Base-by-base conservation (phyloP, 2,113 vertebrate genomes). In the Rhineura floridana region DNA sequence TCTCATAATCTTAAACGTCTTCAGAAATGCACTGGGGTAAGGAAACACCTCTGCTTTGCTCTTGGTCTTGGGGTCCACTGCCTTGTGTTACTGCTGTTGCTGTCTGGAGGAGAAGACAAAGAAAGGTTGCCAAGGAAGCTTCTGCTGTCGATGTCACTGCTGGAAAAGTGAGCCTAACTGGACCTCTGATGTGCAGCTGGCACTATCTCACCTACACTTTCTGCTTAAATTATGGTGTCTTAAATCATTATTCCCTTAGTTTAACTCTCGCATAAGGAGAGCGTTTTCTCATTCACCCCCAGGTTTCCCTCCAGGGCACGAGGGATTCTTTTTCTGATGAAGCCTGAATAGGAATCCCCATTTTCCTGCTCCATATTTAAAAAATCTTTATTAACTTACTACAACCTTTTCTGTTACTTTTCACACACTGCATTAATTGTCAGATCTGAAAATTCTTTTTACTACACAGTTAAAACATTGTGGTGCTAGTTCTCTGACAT, bases 401-500 rank as follows among this genome's bases (percentile, higher is more conserved):
- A 36, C 81, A 28, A 46, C 33, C 84, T 33, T 81, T 91, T 86
- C 0, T 0, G 33, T 39, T 90, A 77, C 15, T 91, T 89, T 79
- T 39, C 80, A 83, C 76, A 79, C 83, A 84, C 94, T 96, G 92
- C 86, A 28, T 78, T 93, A 87, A 88, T 90, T 93, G 89, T 90
- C 85, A 84, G 4, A 93, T 90, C 19, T 50, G 87, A 85, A 10
- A 6, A 28, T 83, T 93, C 92, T 86, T 87, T 92, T 91, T 89
- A 0, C 88, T 94, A 86, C 79, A 75, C 94, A 91, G 91, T 95
- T 94, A 92, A 94, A 94, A 93, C 84, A 78, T 69, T 25, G 72
- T 75, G 81, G 76, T 87, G n/a, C 85, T 93, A 82, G 73, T 95
- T 90, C 70, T 94, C 73, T 94, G 88, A 77, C 79, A 52, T 95